Conservation (phyloP, 2,888 invertebrate genomes). For the Sinotaia quadrata region DNA sequence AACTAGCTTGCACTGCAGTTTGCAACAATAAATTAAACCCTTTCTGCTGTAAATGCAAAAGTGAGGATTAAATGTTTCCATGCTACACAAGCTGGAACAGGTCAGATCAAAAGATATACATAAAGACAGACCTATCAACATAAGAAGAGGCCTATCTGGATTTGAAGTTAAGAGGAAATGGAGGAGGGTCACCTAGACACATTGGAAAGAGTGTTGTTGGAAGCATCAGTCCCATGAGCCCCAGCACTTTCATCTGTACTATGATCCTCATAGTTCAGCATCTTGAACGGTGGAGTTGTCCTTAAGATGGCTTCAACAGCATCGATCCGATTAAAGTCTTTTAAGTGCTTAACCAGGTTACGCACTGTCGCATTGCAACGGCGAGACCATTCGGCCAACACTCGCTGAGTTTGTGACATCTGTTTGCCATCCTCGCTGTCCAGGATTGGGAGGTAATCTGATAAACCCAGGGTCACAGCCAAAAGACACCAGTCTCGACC, state of each 20-base stretch:
- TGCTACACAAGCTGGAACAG: background rate
- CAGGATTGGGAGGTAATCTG: conserved; percentile 75
- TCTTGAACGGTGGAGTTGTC: conserved; percentile 65
- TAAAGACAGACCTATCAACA: background rate
- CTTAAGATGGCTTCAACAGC: conserved; percentile 77
- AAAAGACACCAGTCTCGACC: conserved; percentile 77
- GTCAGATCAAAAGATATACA: background rate
- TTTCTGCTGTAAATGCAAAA: no score
- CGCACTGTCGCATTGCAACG: conserved; percentile 74
- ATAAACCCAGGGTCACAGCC: conserved; percentile 75
- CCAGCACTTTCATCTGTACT: conserved; percentile 56
- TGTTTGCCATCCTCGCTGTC: conserved; percentile 66
- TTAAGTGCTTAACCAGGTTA: conserved; percentile 76
- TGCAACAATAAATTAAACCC: no score
- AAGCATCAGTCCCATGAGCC: conserved; percentile 53
- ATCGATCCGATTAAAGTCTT: conserved; percentile 78
- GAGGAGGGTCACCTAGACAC: conserved; percentile 55
- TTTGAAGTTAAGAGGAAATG: background rate
- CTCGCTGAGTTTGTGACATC: conserved; percentile 50
- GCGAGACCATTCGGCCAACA: conserved; percentile 75
- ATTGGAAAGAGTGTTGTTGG: conserved; percentile 64
- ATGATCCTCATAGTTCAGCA: conserved; percentile 57
- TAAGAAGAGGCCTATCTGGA: no score
- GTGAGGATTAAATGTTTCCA: no score
- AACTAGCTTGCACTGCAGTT: no score